Evolutionary conservation across 2,113 vertebrate genomes (phyloP), one percentile per base, ranked within the genome.

Genomic region (Brachionichthys hirsutus): DNA sequence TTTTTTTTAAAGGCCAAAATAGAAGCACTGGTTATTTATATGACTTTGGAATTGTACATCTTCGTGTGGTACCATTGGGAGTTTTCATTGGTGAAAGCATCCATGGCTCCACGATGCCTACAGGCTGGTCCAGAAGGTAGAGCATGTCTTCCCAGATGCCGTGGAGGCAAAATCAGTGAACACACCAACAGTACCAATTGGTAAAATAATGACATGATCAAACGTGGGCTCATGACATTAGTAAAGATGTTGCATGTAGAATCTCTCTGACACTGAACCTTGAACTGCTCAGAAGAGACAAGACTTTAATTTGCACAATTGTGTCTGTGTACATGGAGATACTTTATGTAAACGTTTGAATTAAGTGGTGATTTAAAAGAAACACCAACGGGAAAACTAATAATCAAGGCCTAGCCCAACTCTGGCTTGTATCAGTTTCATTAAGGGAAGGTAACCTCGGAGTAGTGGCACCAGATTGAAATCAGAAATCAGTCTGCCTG

Each of bases 1-100:
- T 87, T 92, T 82, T 91, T 92, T 91, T 72, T 87, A 94, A 95
- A 94, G 92, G 93, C 90, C 90, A 92, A 89, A 75, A 84, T 88
- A 87, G n/a, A n/a, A n/a, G 82, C 85, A 91, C 91, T 93, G 93
- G 90, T n/a, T 94, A 94, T 95, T 95, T 94, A 93, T 89, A 90
- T 90, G 91, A 91, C 90, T 94, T 50, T 64, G 45, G 62, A 80
- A 63, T 75, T 68, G 42, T 89, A 90, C 90, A 94, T 90, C 90
- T 81, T 92, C 85, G 85, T 89, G 77, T 59, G 77, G 77, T 88
- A 86, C 88, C 73, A 75, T 74, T 88, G 89, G 53, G 47, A 14
- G 24, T 36, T 70, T 72, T 66, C 48, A 38, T 38, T 36, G 12
- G 12, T 45, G 36, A 38, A 49, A 77, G 54, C 13, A 62, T 24